Conservation (phyloP, 2,113 vertebrate genomes). For the Seriola rivoliana region DNA sequence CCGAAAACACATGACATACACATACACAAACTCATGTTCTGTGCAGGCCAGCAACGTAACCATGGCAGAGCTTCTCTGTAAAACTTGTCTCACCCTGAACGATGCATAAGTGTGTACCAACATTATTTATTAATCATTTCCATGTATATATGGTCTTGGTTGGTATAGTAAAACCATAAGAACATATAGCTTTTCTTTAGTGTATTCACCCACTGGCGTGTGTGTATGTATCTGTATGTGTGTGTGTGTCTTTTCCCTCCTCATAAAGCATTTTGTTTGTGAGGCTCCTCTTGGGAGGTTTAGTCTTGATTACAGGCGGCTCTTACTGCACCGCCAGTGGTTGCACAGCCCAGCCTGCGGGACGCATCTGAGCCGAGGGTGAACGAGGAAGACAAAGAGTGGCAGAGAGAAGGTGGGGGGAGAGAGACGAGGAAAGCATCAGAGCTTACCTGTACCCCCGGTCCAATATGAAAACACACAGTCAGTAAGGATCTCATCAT, state of each 20-base stretch:
- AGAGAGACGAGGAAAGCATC: conserved; percentile 8
- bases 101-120: too few relatives aligned
- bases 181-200: neutral
- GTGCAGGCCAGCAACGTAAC: too few relatives aligned
- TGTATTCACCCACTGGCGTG: neutral
- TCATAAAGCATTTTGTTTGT: conserved; percentile 38
- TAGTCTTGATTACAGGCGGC: conserved; percentile 57
- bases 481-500: conserved; percentile 63
- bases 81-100: too few relatives aligned
- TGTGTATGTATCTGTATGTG: neutral
- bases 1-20: too few relatives aligned
- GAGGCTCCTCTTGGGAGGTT: conserved; percentile 28
- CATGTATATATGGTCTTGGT: neutral
- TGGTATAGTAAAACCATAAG: neutral
- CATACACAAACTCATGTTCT: too few relatives aligned
- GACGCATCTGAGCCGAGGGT: conserved; percentile 1
- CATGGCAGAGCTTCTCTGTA: too few relatives aligned
- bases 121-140: neutral
- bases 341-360: conserved; percentile 15
- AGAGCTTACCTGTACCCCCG: conserved; percentile 79
- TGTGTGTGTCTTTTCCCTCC: conserved; percentile 2
- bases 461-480: conserved; percentile 82
- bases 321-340: conserved; percentile 22
- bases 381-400: conserved; percentile 12
- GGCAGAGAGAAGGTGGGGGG: neutral